These are phyloP conservation scores for Oreonectes daqikongensis DNA, from an alignment of 2,797 vertebrate species.

Conservation along the genomic window DNA sequence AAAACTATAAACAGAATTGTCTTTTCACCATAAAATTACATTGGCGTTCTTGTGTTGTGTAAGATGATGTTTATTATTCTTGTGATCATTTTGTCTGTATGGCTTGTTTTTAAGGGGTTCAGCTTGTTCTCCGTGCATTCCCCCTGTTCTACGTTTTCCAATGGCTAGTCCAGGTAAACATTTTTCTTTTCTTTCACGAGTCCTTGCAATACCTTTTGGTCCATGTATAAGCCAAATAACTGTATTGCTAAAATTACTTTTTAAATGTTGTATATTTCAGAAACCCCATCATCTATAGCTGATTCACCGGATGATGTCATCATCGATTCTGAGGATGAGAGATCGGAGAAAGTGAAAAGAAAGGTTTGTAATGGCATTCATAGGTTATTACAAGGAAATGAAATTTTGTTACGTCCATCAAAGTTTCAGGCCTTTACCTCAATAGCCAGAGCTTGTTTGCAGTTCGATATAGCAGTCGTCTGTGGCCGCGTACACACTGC, in stretches of 20 bases:
- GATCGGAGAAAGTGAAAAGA: conserved; percentile 72
- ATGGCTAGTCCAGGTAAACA: conserved; percentile 64
- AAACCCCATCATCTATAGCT: neutral
- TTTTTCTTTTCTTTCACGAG: no score
- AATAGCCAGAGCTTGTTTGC: neutral
- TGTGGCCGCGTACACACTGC: conserved; percentile 6
- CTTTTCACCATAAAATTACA: neutral
- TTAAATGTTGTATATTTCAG: neutral
- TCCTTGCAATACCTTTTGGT: neutral
- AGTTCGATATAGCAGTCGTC: neutral
- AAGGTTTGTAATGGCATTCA: conserved; percentile 63
- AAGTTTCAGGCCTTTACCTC: neutral
- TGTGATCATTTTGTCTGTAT: neutral
- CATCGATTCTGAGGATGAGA: conserved; percentile 80
- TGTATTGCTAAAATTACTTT: neutral
- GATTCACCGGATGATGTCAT: conserved; percentile 69
- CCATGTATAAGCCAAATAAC: neutral
- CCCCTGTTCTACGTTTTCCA: conserved; percentile 24
- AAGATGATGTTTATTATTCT: neutral
- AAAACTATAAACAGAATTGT: neutral
- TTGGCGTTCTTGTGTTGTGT: conserved; percentile 38
- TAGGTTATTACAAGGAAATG: neutral
- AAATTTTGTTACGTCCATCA: neutral
- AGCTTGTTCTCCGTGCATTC: conserved; percentile 49
- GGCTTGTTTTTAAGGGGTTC: conserved; percentile 65